Conservation (phyloP, 2,113 vertebrate genomes). For the Toxotes chatareus region DNA sequence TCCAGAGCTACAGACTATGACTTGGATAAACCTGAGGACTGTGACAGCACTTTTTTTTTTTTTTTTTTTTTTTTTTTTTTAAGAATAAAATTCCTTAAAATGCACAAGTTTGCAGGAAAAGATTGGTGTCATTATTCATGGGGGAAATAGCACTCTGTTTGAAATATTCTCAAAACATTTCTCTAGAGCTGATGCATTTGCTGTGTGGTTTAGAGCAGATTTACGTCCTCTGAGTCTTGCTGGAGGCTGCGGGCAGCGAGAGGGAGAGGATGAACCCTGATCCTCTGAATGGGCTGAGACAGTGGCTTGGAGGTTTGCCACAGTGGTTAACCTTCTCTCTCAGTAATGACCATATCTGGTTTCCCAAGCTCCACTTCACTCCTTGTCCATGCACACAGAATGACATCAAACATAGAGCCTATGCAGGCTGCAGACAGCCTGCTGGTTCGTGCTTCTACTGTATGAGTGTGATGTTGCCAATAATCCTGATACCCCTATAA, state of each 20-base stretch:
- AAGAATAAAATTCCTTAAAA: conserved; percentile 11
- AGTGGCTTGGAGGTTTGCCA: conserved; percentile 82
- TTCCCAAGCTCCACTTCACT: conserved; percentile 66
- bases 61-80: background rate
- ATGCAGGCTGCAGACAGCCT: conserved; percentile 34
- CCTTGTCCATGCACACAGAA: conserved; percentile 43
- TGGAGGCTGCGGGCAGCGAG: conserved; percentile 61
- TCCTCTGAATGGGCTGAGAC: conserved; percentile 75
- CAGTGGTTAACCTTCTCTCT: conserved; percentile 78
- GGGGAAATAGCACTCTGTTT: conserved; percentile 17
- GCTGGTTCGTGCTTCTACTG: conserved; percentile 41
- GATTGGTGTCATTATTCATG: conserved; percentile 15
- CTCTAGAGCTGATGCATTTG: conserved; percentile 45
- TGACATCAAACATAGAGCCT: conserved; percentile 49
- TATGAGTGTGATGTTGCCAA: conserved; percentile 21
- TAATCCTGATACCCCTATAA: conserved; percentile 52
- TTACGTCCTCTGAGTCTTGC: conserved; percentile 45
- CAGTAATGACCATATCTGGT: conserved; percentile 82
- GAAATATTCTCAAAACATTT: conserved; percentile 35
- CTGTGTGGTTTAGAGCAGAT: conserved; percentile 63
- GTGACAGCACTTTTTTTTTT: conserved; percentile 13
- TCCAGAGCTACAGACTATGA: background rate
- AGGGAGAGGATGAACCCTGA: conserved; percentile 58
- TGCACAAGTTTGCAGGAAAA: conserved; percentile 25
- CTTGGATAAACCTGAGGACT: background rate